Evolutionary conservation across 2,888 invertebrate genomes (phyloP), one percentile per base, ranked within the genome.

Genomic region (Hypercompe scribonia): DNA sequence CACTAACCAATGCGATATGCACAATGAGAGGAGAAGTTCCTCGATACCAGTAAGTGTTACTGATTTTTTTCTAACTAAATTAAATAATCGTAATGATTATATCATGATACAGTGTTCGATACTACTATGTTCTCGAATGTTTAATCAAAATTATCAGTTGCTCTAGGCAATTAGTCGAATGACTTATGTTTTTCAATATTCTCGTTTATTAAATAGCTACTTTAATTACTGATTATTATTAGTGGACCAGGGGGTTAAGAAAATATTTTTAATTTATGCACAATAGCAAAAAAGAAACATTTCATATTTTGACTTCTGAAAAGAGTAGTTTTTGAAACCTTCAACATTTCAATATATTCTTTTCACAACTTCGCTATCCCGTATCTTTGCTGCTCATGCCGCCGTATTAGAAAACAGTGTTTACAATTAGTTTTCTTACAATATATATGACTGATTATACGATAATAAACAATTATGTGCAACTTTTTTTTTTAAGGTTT

Each of bases 1-100:
- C 98, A 24, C 96, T 98, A 78, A 98, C 98, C 39, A 98, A 98
- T 91, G 97, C 98, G 80, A 98, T 98, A 84, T 97, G 98, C 91
- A 97, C 97, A 73, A 97, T 98, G 96, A 96, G 98, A 72, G 97
- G 97, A 34, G 97, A 97, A 86, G 96, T 89, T 61, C 90, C 92
- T 72, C 91, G 91, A 78, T 96, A 95, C 84, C 90, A 90, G 96
- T 96, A 87, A 93, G 95, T 93, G 79, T 31, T 28, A 31, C 28
- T 42, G 33, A 67, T 28, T 4, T 28, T 7, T 13, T 18, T 18
- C 2, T 28, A 28, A 28, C 5, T 36, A 46, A 24, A 50, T 24
- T 8, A 18, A 7, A 24, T 50, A 0, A 24, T 24, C 24, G 10
- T 39, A 5, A 39, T 39, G 8, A 3, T 8, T 36, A 39, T 39